Base-by-base conservation (phyloP, 2,113 vertebrate species). In the Prunella fulvescens region DNA sequence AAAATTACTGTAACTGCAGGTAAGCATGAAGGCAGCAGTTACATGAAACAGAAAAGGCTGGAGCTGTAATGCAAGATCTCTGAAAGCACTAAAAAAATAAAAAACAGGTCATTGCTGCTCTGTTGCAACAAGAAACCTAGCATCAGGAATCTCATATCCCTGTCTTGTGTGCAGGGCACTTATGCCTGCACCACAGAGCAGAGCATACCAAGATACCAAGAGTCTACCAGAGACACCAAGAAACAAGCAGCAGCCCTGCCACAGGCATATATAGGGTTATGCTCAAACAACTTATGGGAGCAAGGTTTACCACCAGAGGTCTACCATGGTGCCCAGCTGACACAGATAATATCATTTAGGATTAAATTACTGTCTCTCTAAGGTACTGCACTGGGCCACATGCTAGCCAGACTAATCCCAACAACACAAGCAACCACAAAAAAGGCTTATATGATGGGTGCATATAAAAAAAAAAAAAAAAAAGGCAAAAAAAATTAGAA, bases 291-390 rank as follows among this genome's bases (percentile, higher is more conserved):
- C 25, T 56, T 23, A 19, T 12, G 50, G 33, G 50, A 13, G 6
- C 31, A 82, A 64, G 12, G 22, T 67, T 72, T 51, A 60, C 44
- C 53, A 50, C 9, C 28, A 70, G 16, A 85, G 22, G 13, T 47
- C 62, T 50, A 28, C 13, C 40, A 56, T 0, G 29, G 44, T 22
- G 24, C 29, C 48, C 66, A 82, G 79, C 9, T 73, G 71, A 88
- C 48, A 76, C 4, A 72, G 57, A n/a, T 61, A 17, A 3, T 7
- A 57, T 23, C 1, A 3, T n/a, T 65, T 16, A 31, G 0, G 0
- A 83, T 50, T 47, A 23, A 86, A 6, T 35, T 72, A 40, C 28
- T 76, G 24, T 23, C 37, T 72, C 60, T 40, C 14, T 20, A 0
- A 6, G 35, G 19, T 60, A 85, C 48, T 60, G 22, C 35, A 72